phyloP scores from a whole-genome alignment of 2,797 vertebrate genomes.

The Paedocypris micromegethes region DNA sequence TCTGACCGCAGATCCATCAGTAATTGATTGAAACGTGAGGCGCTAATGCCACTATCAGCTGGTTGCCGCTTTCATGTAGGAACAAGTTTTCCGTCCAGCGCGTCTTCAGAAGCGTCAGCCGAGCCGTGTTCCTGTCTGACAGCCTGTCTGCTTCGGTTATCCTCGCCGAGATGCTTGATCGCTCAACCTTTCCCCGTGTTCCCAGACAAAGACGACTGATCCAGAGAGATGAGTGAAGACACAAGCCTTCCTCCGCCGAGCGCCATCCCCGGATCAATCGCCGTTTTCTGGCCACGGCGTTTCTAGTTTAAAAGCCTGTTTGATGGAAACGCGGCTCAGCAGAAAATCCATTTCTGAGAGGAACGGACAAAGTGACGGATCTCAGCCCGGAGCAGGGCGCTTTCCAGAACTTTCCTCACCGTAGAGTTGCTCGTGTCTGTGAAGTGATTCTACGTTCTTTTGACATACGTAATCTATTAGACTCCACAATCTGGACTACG shows the following conservation, averaged over 20 bases:
- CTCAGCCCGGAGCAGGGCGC: too few species aligned
- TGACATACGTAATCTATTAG: too few species aligned
- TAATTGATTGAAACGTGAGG: neutral
- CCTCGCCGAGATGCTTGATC: conserved; percentile 22
- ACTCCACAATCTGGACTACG: too few species aligned
- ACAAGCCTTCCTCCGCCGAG: neutral
- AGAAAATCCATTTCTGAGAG: too few species aligned
- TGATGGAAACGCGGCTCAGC: too few species aligned
- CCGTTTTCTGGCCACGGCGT: too few species aligned
- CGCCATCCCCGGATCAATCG: neutral
- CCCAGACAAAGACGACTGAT: conserved; percentile 15
- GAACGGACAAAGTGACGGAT: too few species aligned
- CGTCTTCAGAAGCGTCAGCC: conserved; percentile 30
- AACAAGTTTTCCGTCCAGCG: conserved; percentile 13
- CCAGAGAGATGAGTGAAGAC: conserved; percentile 7
- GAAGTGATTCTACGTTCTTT: too few species aligned
- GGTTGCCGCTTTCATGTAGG: neutral
- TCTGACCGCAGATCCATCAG: too few species aligned
- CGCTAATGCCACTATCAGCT: neutral
- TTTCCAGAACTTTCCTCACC: too few species aligned
- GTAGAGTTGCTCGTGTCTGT: too few species aligned
- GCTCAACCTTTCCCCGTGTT: conserved; percentile 19
- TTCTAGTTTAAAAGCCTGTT: too few species aligned
- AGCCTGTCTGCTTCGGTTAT: conserved; percentile 44
- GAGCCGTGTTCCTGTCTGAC: conserved; percentile 38